These are phyloP conservation scores for Macaria notata DNA, from an alignment of 2,888 invertebrate genomes.

Conservation along the genomic window DNA sequence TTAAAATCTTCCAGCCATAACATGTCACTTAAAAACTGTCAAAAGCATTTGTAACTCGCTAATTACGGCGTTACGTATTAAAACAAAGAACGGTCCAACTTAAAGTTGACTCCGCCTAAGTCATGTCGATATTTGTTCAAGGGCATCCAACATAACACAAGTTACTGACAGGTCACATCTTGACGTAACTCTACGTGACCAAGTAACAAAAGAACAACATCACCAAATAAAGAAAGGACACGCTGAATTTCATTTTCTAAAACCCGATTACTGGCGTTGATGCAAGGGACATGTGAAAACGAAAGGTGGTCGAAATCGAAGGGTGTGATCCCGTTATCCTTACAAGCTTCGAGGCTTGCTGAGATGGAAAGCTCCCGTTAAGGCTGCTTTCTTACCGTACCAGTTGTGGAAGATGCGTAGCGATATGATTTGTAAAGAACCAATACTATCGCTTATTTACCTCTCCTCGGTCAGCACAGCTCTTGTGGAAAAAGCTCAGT, in stretches of 20 bases:
- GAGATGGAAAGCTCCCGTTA: constrained; percentile 79
- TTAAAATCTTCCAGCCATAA: neutral
- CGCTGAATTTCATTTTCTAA: constrained; percentile 79
- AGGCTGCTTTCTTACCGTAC: constrained; percentile 29
- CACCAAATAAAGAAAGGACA: constrained; percentile 69
- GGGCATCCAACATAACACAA: constrained; percentile 12
- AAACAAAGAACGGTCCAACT: no score
- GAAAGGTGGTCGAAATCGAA: constrained; percentile 79
- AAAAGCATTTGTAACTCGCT: no score
- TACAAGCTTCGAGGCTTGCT: constrained; percentile 26
- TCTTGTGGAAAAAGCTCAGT: no score
- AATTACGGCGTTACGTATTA: no score
- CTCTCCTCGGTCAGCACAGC: no score
- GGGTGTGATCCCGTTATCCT: constrained; percentile 78
- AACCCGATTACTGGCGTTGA: constrained; percentile 74
- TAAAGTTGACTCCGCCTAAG: no score
- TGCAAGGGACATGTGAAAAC: constrained; percentile 69
- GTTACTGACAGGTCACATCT: constrained; percentile 16
- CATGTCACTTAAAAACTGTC: no score
- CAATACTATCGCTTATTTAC: no score
- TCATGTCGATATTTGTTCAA: neutral
- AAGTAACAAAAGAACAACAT: constrained; percentile 56
- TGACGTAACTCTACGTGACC: constrained; percentile 22
- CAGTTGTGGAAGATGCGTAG: no score
- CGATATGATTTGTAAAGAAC: no score